Evolutionary conservation across 2,113 vertebrate genomes (phyloP).

Genomic region (Madoqua kirkii): DNA sequence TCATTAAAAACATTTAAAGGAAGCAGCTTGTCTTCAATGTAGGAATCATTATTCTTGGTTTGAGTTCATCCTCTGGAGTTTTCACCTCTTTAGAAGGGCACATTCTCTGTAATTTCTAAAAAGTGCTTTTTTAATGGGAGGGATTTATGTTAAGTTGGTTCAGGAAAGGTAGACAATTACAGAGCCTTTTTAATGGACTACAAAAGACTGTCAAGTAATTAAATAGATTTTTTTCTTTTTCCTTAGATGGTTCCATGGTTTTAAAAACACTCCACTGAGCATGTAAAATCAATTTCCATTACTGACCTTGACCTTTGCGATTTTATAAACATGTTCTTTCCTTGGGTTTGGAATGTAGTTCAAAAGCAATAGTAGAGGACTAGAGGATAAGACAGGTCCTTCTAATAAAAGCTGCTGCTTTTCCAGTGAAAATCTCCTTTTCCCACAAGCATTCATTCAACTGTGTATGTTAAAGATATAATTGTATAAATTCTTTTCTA

Average conservation of each 20-base stretch:
- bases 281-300: conserved; percentile 74
- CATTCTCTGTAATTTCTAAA: conserved; percentile 54
- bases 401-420: not conserved
- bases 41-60: conserved; percentile 47
- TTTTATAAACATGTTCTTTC: conserved; percentile 67
- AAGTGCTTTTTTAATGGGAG: conserved; percentile 54
- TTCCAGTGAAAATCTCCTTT: not conserved
- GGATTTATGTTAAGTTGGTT: conserved; percentile 67
- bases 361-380: conserved; percentile 8
- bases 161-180: conserved; percentile 41
- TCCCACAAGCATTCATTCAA: not conserved
- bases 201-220: conserved; percentile 63
- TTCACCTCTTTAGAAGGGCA: conserved; percentile 2
- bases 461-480: not conserved
- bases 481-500: not conserved
- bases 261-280: conserved; percentile 61
- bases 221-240: conserved; percentile 64
- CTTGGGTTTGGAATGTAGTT: conserved; percentile 58
- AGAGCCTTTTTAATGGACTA: conserved; percentile 69
- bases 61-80: conserved; percentile 52
- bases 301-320: conserved; percentile 62
- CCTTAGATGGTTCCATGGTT: conserved; percentile 46
- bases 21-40: conserved; percentile 38
- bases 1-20: conserved; percentile 55
- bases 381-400: not conserved